Base-by-base conservation (phyloP, 2,797 vertebrate species). In the Pangasius macronema region DNA sequence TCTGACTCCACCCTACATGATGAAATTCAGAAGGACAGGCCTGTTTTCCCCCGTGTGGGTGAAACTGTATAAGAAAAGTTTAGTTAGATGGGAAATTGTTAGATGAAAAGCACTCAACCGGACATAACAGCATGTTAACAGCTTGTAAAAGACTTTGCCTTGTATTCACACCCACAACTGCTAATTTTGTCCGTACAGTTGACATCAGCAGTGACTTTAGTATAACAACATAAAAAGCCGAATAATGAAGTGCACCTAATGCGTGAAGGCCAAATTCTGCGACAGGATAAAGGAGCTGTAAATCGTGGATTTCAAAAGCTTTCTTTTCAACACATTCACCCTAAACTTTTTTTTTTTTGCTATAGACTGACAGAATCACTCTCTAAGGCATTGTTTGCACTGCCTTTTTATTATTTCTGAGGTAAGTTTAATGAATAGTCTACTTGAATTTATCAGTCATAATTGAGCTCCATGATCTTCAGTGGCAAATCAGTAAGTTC, bases 121-220 rank as follows among this genome's bases (percentile, higher is more conserved):
- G 2, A 18, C 5, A 3, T 67, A 39, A 67, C 42, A 13, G 61
- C 61, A 49, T 13, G 81, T n/a, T 63, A 65, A n/a, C 39, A 65
- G 39, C 73, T 3, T 14, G 72, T 49, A 30, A 30, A 30, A 53
- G 24, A 14, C 76, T 80, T 81, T 42, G 33, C 55, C 55, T 81
- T 61, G 11, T 33, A 33, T n/a, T 63, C 42, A 27, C 27, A 33
- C 61, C 81, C 39, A 27, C 77, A 81, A 5, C 53, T 3, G 77
- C 1, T 24, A 61, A 39, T 39, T 59, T 27, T 39, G 55, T 39
- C 33, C 3, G 5, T 14, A 39, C 13, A 14, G 5, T 22, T 83
- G 75, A 85, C 24, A 57, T 84, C 73, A 73, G 42, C 24, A 2
- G 46, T 87, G 42, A 42, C 36, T 53, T 27, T 70, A 61, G 36